Evolutionary conservation across 1,140 invertebrate genomes (phyloP).

Genomic region (Heliconius hewitsoni): DNA sequence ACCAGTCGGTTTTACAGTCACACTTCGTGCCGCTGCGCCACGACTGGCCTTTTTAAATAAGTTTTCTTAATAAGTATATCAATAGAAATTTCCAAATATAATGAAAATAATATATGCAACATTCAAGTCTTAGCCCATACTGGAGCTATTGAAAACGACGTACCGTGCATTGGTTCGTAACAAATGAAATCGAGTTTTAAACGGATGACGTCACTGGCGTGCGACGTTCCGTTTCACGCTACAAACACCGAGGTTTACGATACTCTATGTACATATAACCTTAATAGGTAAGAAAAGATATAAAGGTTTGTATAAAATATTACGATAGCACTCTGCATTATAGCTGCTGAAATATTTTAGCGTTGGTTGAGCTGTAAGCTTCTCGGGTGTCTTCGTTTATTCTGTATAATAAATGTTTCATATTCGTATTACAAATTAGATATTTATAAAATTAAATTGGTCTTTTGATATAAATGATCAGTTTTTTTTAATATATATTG

Average conservation of each 20-base stretch:
- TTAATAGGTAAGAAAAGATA: constrained; percentile 31
- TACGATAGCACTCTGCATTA: constrained; percentile 33
- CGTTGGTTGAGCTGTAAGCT: constrained; percentile 15
- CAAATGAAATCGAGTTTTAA: constrained; percentile 41
- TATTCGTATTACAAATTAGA: constrained; percentile 3
- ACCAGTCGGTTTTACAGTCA: too few relatives aligned
- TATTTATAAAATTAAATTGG: constrained; percentile 4
- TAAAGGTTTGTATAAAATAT: constrained; percentile 37
- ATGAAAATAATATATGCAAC: constrained; percentile 23
- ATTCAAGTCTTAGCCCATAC: background rate
- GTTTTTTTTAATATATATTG: background rate
- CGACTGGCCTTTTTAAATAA: too few relatives aligned
- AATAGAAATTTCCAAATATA: too few relatives aligned
- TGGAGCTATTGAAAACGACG: constrained; percentile 20
- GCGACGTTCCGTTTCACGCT: constrained; percentile 52
- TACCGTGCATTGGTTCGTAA: constrained; percentile 41
- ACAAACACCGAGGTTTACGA: constrained; percentile 26
- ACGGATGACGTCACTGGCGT: constrained; percentile 51
- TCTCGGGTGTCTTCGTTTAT: constrained; percentile 7
- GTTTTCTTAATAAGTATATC: too few relatives aligned
- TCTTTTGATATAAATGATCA: background rate
- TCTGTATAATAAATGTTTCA: constrained; percentile 23
- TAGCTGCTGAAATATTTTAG: constrained; percentile 33
- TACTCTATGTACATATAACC: constrained; percentile 20
- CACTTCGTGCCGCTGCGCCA: too few relatives aligned